Base-by-base conservation (phyloP, 2,797 vertebrate species). In the Lithobates pipiens region DNA sequence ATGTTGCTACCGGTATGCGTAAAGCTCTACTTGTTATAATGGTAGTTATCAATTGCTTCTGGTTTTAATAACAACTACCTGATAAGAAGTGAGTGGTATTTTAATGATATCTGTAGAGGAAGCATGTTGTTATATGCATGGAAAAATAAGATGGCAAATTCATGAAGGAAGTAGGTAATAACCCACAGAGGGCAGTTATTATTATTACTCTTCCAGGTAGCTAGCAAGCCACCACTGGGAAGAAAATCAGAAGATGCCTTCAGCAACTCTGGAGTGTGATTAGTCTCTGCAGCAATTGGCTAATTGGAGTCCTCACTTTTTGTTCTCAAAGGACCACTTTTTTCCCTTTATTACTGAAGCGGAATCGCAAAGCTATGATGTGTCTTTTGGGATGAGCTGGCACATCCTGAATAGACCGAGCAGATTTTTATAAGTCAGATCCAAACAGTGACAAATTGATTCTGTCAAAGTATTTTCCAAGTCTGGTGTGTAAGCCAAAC, bases 21-120 rank as follows among this genome's bases (percentile, higher is more conserved):
- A 89, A 91, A 91, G 80, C 85, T 88, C 89, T 86, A 93, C 92
- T 91, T 91, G 86, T 89, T 92, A 90, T 89, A 77, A 87, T 90
- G 88, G 88, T 79, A 92, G 86, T 91, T 90, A 93, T 91, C 90
- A 92, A 92, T 82, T 92, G 84, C 68, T 86, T 77, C 90, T 76
- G 77, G 34, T 86, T 90, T 86, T 89, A 78, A 89, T 81, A 85
- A 89, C 88, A 84, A 88, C 81, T 88, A 87, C 83, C 82, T 86
- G 89, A 92, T 88, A 90, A 90, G 86, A 83, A 92, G 90, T 76
- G 61, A 42, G 77, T 68, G 92, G 88, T 50, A 89, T 15, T 27
- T 84, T 36, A 77, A 85, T 86, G 88, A 74, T 61, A 89, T 89
- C 81, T 71, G 70, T 78, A 88, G 76, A 80, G 72, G 82, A 76